Conservation (phyloP, 2,888 invertebrate species). For the Epsilonema sp. region DNA sequence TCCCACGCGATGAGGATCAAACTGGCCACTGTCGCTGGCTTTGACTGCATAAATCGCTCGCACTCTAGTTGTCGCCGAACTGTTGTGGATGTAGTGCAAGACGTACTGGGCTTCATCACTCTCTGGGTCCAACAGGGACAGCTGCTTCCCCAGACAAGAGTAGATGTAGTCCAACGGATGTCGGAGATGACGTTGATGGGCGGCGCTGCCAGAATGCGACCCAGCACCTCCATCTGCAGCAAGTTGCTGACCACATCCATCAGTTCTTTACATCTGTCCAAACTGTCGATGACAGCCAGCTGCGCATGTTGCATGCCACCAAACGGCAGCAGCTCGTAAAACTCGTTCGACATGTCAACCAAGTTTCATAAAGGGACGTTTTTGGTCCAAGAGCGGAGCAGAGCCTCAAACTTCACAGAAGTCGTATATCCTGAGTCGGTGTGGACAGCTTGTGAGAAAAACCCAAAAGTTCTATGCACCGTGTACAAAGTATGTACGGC, state of each 20-base stretch:
- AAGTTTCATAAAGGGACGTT: no score
- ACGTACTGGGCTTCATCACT: conserved; percentile 34
- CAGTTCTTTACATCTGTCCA: conserved; percentile 10
- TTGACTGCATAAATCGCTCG: no score
- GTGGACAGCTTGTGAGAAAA: no score
- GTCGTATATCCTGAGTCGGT: no score
- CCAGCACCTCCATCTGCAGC: no score
- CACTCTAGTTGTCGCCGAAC: background rate
- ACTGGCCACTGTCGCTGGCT: no score
- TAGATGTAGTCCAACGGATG: conserved; percentile 24
- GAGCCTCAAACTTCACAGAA: no score
- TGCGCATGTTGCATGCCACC: conserved; percentile 32
- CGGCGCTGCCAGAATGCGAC: background rate
- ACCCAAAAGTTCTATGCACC: no score
- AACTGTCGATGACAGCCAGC: conserved; percentile 29
- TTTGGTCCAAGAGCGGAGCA: no score
- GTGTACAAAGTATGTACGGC: no score
- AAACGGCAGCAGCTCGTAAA: conserved; percentile 34
- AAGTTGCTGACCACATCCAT: no score
- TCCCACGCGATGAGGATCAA: background rate
- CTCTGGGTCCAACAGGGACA: conserved; percentile 29
- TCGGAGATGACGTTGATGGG: background rate
- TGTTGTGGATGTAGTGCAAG: conserved; percentile 35
- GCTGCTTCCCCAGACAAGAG: conserved; percentile 26
- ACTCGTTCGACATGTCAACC: conserved; percentile 33